A percentile compares a stretch with the other conserved stretches of the same genome.
Evolutionary conservation across 2,113 vertebrate species (phyloP).

Genomic region (Paralichthys olivaceus): DNA sequence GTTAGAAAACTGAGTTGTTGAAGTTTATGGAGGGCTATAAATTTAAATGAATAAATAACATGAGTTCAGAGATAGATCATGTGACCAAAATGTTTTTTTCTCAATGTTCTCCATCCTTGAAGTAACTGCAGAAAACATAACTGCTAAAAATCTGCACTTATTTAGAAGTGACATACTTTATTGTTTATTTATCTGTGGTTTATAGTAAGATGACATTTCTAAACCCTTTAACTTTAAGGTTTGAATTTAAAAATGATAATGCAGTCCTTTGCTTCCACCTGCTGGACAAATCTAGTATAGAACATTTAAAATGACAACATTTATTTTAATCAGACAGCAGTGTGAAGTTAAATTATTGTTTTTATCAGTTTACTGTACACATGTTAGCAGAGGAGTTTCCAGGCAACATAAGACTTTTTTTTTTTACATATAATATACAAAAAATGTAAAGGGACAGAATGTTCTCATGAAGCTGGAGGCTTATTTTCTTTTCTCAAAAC

Average conservation of each 20-base stretch:
- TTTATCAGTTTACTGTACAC: not conserved
- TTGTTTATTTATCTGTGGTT: no score
- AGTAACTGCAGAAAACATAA: no score
- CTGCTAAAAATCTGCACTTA: no score
- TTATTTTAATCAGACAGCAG: not conserved
- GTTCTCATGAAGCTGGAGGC: no score
- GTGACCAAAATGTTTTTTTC: no score
- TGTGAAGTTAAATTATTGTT: not conserved
- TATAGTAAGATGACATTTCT: not conserved
- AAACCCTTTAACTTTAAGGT: not conserved
- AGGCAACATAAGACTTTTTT: not conserved
- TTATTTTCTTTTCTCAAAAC: not conserved
- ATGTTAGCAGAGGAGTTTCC: not conserved
- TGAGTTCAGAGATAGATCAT: no score
- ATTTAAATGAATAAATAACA: no score
- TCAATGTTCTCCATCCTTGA: no score
- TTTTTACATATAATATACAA: not conserved
- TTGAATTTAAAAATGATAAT: not conserved
- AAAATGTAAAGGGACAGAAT: not conserved
- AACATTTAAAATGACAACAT: not conserved
- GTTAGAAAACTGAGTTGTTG: no score
- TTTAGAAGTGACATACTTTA: no score
- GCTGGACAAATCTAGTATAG: conserved; percentile 14
- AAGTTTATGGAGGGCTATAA: no score
- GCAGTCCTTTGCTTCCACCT: conserved; percentile 43